Conservation (phyloP, 2,888 invertebrate species). For the Cephus pygmeus region DNA sequence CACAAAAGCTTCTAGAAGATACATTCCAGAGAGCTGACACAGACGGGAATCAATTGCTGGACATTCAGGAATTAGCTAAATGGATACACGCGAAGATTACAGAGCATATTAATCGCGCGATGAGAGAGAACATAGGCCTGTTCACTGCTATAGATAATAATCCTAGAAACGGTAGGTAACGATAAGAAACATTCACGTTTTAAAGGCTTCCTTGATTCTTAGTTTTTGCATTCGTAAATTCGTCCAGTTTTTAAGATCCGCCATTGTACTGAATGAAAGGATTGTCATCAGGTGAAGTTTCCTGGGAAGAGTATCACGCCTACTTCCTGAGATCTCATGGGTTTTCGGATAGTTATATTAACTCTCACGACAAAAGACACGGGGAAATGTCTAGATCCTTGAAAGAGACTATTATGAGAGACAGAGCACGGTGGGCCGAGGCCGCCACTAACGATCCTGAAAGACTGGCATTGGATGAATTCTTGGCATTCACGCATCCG, state of each 20-base stretch:
- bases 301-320: constrained; percentile 84
- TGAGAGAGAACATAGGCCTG: constrained; percentile 74
- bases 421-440: constrained; percentile 83
- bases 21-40: constrained; percentile 71
- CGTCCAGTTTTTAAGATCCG: background rate
- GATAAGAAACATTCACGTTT: constrained; percentile 29
- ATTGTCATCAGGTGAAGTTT: constrained; percentile 70
- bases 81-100: constrained; percentile 77
- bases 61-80: constrained; percentile 73
- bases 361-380: constrained; percentile 75
- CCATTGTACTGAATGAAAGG: background rate
- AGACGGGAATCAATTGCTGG: constrained; percentile 70
- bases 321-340: constrained; percentile 79
- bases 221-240: constrained; percentile 3
- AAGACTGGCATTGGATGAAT: constrained; percentile 79
- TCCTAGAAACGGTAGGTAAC: constrained; percentile 71
- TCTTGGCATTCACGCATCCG: constrained; percentile 84
- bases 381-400: constrained; percentile 72
- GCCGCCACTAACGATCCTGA: constrained; percentile 81
- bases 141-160: constrained; percentile 75
- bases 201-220: background rate
- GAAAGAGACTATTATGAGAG: constrained; percentile 80
- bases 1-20: constrained; percentile 47
- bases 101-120: constrained; percentile 76
- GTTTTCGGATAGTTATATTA: constrained; percentile 73